phyloP scores from a whole-genome alignment of 2,797 vertebrate species.

The Crenuchus spilurus region DNA sequence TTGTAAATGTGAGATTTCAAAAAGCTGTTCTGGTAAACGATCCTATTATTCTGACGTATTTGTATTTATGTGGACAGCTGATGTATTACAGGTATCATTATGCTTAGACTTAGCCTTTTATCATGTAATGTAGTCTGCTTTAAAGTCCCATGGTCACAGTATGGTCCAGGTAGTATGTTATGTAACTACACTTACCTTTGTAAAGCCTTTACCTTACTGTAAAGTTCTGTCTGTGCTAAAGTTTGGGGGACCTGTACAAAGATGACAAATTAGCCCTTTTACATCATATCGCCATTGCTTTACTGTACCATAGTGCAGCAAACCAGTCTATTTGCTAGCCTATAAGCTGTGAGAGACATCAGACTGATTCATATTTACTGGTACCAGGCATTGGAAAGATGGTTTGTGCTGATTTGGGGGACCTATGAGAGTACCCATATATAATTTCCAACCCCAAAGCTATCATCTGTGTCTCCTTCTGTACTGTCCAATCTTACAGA shows the following conservation, averaged over 20 bases:
- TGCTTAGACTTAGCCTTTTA: conserved; percentile 34
- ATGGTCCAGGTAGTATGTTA: conserved; percentile 28
- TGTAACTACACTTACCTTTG: conserved; percentile 20
- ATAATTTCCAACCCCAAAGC: too few relatives aligned
- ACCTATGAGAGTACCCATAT: too few relatives aligned
- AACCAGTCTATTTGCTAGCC: not conserved
- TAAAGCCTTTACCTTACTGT: conserved; percentile 20
- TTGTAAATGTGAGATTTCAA: conserved; percentile 23
- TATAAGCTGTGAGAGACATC: too few relatives aligned
- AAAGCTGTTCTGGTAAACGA: conserved; percentile 29
- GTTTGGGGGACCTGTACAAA: not conserved
- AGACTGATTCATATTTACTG: too few relatives aligned
- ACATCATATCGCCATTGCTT: not conserved
- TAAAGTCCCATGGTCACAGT: conserved; percentile 30
- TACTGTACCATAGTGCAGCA: not conserved
- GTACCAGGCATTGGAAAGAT: too few relatives aligned
- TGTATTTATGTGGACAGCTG: conserved; percentile 39
- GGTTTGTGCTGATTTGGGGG: too few relatives aligned
- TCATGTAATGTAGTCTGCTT: conserved; percentile 33
- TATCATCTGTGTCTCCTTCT: too few relatives aligned
- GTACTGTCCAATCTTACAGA: too few relatives aligned
- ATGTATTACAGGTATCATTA: conserved; percentile 46
- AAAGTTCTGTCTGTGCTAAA: conserved; percentile 10
- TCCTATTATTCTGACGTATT: conserved; percentile 16
- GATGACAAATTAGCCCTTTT: not conserved